Percentiles rank a stretch among this genome's conserved stretches.
Conservation (phyloP, 1,140 invertebrate genomes). For the Pentalonia nigronervosa region DNA sequence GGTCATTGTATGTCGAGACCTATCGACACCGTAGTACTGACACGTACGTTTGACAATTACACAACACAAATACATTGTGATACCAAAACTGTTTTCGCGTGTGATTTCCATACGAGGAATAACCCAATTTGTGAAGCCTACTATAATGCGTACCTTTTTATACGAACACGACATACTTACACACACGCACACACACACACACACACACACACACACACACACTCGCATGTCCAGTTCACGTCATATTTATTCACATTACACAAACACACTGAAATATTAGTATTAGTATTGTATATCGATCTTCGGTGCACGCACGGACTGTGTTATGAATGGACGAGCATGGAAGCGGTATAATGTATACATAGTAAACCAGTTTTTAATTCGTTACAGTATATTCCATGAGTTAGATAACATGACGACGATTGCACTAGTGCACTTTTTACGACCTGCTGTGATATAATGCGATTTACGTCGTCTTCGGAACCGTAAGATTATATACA, state of each 20-base stretch:
- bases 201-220: not conserved
- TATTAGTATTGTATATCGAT: not conserved
- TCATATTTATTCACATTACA: not conserved
- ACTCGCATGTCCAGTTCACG: not conserved
- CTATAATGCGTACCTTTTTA: not conserved
- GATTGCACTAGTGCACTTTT: constrained; percentile 36
- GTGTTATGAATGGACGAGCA: constrained; percentile 35
- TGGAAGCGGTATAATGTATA: not conserved
- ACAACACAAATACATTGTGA: constrained; percentile 21
- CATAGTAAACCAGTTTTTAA: constrained; percentile 41
- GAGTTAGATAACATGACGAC: constrained; percentile 38
- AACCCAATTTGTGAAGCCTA: not conserved
- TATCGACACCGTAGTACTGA: constrained; percentile 31
- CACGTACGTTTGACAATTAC: constrained; percentile 40
- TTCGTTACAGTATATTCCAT: constrained; percentile 23
- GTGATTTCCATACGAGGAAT: not conserved
- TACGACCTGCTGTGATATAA: constrained; percentile 47
- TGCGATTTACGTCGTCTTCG: constrained; percentile 28
- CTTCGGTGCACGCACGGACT: not conserved
- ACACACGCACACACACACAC: too few species aligned
- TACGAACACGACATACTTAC: not conserved
- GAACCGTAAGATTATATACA: not conserved
- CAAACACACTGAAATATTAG: not conserved
- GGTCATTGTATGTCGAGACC: constrained; percentile 12
- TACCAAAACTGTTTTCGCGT: not conserved